Evolutionary conservation across 2,888 invertebrate species (phyloP).

Genomic region (Stegophylla sp.): DNA sequence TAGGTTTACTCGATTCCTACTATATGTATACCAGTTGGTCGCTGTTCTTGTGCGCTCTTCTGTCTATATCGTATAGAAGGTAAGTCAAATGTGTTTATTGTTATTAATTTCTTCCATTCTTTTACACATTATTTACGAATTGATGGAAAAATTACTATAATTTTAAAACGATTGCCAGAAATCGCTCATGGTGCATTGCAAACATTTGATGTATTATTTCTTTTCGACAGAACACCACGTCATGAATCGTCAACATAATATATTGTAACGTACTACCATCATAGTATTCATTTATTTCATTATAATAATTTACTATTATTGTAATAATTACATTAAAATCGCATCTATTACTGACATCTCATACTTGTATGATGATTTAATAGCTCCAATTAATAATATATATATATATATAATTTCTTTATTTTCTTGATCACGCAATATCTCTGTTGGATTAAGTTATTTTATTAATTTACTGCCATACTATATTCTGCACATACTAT

Average conservation of each 20-base stretch:
- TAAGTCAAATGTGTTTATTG: slow-evolving; percentile 13
- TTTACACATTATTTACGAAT: background rate
- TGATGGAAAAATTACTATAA: background rate
- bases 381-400: background rate
- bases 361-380: background rate
- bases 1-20: background rate
- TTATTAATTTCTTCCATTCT: background rate
- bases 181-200: background rate
- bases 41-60: slow-evolving; percentile 19
- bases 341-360: background rate
- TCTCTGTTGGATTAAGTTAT: slow-evolving; percentile 28
- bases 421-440: slow-evolving; percentile 32
- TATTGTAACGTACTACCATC: too few species aligned
- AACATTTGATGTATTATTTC: background rate
- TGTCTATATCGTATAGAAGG: slow-evolving; percentile 23
- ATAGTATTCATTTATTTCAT: slow-evolving; percentile 11
- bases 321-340: background rate
- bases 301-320: slow-evolving; percentile 29
- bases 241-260: too few species aligned
- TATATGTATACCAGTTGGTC: slow-evolving; percentile 18
- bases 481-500: too few species aligned
- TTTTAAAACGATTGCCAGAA: background rate
- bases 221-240: background rate
- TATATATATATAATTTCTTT: background rate
- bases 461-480: background rate